phyloP scores from a whole-genome alignment of 2,888 invertebrate species.

The Caenorhabditis sp. region DNA sequence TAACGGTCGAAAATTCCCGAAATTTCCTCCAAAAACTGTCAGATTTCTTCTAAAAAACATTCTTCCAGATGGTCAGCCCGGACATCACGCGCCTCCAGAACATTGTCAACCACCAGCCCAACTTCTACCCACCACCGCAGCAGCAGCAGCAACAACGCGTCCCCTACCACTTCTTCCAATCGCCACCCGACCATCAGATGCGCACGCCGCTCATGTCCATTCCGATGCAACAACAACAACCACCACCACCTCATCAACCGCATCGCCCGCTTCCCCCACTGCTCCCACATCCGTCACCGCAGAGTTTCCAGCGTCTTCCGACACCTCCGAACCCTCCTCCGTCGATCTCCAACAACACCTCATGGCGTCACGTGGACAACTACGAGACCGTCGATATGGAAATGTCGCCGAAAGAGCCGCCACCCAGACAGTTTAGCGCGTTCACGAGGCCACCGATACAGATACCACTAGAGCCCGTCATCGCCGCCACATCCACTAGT shows the following conservation, averaged over 20 bases:
- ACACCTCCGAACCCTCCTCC: not conserved
- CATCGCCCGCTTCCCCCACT: slow-evolving; percentile 31
- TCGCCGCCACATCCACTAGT: not conserved
- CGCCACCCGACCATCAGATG: not conserved
- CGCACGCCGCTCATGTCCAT: slow-evolving; percentile 16
- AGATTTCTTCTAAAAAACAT: no score
- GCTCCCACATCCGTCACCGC: not conserved
- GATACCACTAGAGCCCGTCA: slow-evolving; percentile 23
- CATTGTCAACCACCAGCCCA: not conserved
- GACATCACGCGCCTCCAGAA: slow-evolving; percentile 36
- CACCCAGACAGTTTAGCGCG: not conserved
- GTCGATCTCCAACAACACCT: not conserved
- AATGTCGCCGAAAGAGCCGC: slow-evolving; percentile 26
- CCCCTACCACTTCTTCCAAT: slow-evolving; percentile 25
- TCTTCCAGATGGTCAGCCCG: slow-evolving; percentile 17
- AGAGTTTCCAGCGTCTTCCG: not conserved
- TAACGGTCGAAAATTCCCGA: no score
- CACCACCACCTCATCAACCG: no score
- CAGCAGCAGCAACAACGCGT: no score
- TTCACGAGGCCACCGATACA: slow-evolving; percentile 8
- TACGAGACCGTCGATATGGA: slow-evolving; percentile 42
- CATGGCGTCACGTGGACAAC: slow-evolving; percentile 24
- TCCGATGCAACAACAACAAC: not conserved
- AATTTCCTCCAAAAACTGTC: not conserved
- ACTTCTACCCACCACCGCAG: slow-evolving; percentile 7